Evolutionary conservation across 2,797 vertebrate genomes (phyloP).

Genomic region (Philypnodon macrostomus): DNA sequence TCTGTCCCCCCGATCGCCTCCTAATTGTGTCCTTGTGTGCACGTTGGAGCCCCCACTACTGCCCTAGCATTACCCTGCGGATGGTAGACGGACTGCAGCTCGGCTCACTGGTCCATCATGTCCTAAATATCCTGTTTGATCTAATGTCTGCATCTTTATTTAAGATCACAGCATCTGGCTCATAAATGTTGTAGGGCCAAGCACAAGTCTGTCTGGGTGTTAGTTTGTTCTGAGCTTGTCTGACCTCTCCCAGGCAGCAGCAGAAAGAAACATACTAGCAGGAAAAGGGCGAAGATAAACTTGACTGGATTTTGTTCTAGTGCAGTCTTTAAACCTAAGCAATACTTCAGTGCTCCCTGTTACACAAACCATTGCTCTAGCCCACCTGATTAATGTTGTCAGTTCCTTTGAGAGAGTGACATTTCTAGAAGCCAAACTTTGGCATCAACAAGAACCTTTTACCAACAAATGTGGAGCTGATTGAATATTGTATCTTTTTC

Average conservation of each 20-base stretch:
- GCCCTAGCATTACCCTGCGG: conserved; percentile 23
- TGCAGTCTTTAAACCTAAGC: neutral
- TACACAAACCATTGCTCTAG: neutral
- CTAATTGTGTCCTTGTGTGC: conserved; percentile 64
- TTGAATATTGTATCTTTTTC: too few species aligned
- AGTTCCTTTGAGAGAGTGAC: too few species aligned
- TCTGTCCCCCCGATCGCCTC: conserved; percentile 57
- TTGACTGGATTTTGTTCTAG: conserved; percentile 1
- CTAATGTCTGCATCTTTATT: conserved; percentile 57
- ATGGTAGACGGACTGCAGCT: too few species aligned
- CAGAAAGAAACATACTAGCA: conserved; percentile 11
- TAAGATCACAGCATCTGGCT: conserved; percentile 57
- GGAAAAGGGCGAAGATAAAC: conserved; percentile 1
- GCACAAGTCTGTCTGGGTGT: conserved; percentile 18
- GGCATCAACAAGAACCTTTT: too few species aligned
- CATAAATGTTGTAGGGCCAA: conserved; percentile 49
- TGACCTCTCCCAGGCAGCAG: neutral
- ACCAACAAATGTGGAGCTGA: too few species aligned
- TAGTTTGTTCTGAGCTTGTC: conserved; percentile 10
- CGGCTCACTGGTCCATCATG: conserved; percentile 43
- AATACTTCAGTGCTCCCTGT: neutral
- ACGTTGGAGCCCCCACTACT: conserved; percentile 26
- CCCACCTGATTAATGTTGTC: too few species aligned
- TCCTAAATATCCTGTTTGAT: conserved; percentile 65
- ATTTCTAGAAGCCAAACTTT: too few species aligned